Evolutionary conservation across 1,140 invertebrate genomes (phyloP).

Genomic region (Apis laboriosa): DNA sequence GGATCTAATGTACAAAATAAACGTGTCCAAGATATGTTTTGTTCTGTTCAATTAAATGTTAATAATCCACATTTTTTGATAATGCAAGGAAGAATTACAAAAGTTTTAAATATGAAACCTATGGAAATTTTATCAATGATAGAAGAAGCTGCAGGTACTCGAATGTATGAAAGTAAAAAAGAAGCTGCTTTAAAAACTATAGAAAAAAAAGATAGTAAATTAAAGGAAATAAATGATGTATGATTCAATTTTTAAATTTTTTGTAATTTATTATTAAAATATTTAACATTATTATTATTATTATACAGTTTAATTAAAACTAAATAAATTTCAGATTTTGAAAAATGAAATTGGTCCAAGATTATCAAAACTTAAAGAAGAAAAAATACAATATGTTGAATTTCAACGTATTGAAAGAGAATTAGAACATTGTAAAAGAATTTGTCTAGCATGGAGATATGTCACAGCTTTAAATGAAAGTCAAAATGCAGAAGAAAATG

Average conservation of each 20-base stretch:
- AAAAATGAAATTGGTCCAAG: constrained; percentile 94
- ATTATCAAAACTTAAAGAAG: constrained; percentile 92
- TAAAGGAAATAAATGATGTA: constrained; percentile 93
- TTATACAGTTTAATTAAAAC: constrained; percentile 13
- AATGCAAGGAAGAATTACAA: constrained; percentile 99
- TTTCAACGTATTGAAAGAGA: constrained; percentile 94
- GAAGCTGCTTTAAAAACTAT: constrained; percentile 93
- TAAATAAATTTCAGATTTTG: constrained; percentile 84
- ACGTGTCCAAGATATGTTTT: constrained; percentile 96
- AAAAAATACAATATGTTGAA: constrained; percentile 92
- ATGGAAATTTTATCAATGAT: constrained; percentile 99
- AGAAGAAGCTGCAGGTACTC: constrained; percentile 99
- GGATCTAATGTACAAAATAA: constrained; percentile 94
- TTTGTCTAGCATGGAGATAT: constrained; percentile 90
- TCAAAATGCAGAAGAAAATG: constrained; percentile 81
- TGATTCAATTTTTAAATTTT: constrained; percentile 52
- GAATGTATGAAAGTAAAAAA: constrained; percentile 98
- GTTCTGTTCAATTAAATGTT: constrained; percentile 98
- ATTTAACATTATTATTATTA: not conserved
- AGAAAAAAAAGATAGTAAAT: constrained; percentile 96
- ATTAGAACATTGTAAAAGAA: constrained; percentile 90
- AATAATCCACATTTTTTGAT: constrained; percentile 99
- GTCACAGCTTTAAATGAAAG: constrained; percentile 81
- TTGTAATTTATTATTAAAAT: constrained; percentile 3
- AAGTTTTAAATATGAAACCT: constrained; percentile 99